Conservation (phyloP, 2,797 vertebrate species). For the Anabacerthia variegaticeps region DNA sequence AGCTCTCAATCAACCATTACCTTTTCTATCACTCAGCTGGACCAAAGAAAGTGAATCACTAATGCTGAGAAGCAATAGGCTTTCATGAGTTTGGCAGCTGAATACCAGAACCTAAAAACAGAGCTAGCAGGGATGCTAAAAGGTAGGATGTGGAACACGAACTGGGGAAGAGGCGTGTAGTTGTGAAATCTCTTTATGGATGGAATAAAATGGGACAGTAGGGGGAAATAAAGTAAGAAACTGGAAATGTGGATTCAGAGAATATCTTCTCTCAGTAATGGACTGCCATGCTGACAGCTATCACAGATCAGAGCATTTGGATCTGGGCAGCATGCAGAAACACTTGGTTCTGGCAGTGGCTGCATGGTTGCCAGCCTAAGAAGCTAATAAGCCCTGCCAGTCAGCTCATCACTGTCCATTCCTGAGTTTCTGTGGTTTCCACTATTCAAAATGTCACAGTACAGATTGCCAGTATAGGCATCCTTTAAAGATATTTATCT, state of each 20-base stretch:
- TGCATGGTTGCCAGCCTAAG: neutral
- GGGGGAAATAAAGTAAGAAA: neutral
- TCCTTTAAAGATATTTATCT: neutral
- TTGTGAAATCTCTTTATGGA: neutral
- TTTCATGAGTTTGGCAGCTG: neutral
- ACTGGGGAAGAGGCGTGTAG: neutral
- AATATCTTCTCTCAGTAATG: neutral
- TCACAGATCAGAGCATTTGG: neutral
- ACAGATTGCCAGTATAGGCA: neutral
- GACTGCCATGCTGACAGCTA: neutral
- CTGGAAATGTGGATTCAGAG: neutral
- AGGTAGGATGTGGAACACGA: neutral
- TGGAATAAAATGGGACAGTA: neutral
- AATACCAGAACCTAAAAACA: neutral
- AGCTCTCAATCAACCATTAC: neutral
- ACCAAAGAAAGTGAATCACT: neutral
- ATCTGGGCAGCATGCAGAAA: neutral
- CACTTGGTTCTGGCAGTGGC: neutral
- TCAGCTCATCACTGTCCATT: rapidly evolving
- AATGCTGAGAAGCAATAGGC: neutral
- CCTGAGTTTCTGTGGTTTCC: neutral
- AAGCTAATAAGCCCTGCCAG: neutral
- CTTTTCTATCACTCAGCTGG: neutral
- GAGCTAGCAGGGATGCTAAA: neutral
- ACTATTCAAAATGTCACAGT: neutral